phyloP scores from a whole-genome alignment of 1,140 invertebrate genomes.

The Drosophila lowei region DNA sequence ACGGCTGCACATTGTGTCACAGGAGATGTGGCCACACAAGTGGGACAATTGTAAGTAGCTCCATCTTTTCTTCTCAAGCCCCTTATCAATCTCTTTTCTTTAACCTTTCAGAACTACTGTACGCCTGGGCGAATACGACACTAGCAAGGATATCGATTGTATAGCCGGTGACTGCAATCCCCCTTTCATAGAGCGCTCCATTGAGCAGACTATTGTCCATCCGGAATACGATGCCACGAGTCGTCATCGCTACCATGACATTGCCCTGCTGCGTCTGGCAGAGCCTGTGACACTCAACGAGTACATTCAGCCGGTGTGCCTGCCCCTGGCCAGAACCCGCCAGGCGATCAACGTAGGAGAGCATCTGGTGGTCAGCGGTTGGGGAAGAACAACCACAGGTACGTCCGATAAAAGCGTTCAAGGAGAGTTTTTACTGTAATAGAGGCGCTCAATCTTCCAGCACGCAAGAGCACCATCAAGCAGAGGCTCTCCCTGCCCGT shows the following conservation, averaged over 20 bases:
- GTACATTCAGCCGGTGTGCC: slow-evolving; percentile 90
- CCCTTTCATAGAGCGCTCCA: slow-evolving; percentile 60
- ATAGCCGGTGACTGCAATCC: slow-evolving; percentile 75
- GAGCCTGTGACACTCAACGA: slow-evolving; percentile 88
- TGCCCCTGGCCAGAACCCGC: slow-evolving; percentile 84
- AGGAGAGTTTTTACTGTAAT: background rate
- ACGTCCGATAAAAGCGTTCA: slow-evolving; percentile 10
- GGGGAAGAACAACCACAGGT: slow-evolving; percentile 86
- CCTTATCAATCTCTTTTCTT: background rate
- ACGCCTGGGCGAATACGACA: slow-evolving; percentile 87
- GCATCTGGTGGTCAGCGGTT: slow-evolving; percentile 87
- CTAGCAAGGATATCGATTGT: slow-evolving; percentile 85
- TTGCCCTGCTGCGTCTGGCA: slow-evolving; percentile 90
- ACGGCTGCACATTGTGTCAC: slow-evolving; percentile 95
- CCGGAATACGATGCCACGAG: slow-evolving; percentile 67
- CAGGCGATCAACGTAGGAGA: slow-evolving; percentile 68
- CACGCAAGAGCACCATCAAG: slow-evolving; percentile 84
- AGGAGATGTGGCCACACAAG: slow-evolving; percentile 81
- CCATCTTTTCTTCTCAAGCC: slow-evolving; percentile 52
- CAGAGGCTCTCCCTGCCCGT: slow-evolving; percentile 85
- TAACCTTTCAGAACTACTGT: slow-evolving; percentile 82
- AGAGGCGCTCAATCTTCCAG: slow-evolving; percentile 16
- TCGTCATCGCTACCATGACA: slow-evolving; percentile 85
- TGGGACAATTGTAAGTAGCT: slow-evolving; percentile 69
- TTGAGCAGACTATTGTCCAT: slow-evolving; percentile 82